Conservation (phyloP, 2,888 invertebrate genomes). For the Leucoma salicis region DNA sequence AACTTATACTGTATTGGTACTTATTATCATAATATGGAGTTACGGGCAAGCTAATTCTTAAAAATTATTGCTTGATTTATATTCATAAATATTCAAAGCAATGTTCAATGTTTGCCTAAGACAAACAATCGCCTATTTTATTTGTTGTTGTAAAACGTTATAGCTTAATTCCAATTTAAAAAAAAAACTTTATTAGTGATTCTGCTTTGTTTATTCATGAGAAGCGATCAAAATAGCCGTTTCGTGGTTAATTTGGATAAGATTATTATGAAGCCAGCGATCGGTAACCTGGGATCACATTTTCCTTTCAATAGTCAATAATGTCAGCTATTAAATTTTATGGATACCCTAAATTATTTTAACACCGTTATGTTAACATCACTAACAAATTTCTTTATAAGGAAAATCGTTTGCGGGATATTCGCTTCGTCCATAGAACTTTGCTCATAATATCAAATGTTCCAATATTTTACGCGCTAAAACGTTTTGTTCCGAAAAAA, state of each 20-base stretch:
- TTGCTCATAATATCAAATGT: slow-evolving; percentile 54
- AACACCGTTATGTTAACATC: slow-evolving; percentile 66
- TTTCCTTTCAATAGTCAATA: slow-evolving; percentile 64
- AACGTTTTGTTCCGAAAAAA: slow-evolving; percentile 36
- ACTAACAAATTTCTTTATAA: slow-evolving; percentile 67
- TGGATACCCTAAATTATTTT: slow-evolving; percentile 69
- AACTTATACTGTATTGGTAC: too few relatives aligned
- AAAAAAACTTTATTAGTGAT: too few relatives aligned
- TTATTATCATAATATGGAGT: too few relatives aligned
- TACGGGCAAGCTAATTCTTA: too few relatives aligned
- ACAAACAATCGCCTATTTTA: too few relatives aligned
- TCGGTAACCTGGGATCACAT: slow-evolving; percentile 57
- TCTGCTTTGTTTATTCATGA: slow-evolving; percentile 35
- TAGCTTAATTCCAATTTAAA: too few relatives aligned
- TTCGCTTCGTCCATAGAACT: slow-evolving; percentile 39
- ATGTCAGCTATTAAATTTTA: slow-evolving; percentile 69
- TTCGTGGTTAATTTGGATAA: slow-evolving; percentile 57
- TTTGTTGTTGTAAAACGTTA: too few relatives aligned
- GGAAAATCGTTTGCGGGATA: slow-evolving; percentile 49
- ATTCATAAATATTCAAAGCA: too few relatives aligned
- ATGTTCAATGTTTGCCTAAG: too few relatives aligned
- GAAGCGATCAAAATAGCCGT: slow-evolving; percentile 47
- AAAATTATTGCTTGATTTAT: too few relatives aligned
- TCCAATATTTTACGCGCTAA: slow-evolving; percentile 50
- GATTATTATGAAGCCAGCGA: slow-evolving; percentile 56